Evolutionary conservation across 2,888 invertebrate species (phyloP).

Genomic region (Acrocera orbiculus): DNA sequence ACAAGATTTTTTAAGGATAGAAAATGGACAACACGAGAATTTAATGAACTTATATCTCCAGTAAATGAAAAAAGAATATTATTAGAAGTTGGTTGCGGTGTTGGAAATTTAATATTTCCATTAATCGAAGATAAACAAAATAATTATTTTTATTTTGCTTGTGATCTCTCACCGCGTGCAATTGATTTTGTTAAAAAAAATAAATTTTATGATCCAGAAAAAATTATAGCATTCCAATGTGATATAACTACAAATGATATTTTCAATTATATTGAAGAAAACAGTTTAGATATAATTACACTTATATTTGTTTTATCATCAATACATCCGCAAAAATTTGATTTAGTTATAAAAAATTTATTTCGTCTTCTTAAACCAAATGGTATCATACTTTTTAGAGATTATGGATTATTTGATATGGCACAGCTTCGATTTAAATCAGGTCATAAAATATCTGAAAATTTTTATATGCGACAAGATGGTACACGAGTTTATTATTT

Average conservation of each 20-base stretch:
- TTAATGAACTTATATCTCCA: conserved; percentile 51
- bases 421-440: conserved; percentile 86
- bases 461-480: conserved; percentile 92
- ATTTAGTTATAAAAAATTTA: conserved; percentile 43
- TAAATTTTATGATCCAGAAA: conserved; percentile 43
- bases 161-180: conserved; percentile 86
- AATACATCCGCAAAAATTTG: conserved; percentile 73
- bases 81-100: conserved; percentile 87
- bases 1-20: conserved; percentile 88
- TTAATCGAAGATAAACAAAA: conserved; percentile 57
- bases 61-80: conserved; percentile 27
- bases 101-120: conserved; percentile 92
- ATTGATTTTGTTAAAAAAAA: conserved; percentile 63
- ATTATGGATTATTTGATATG: conserved; percentile 92
- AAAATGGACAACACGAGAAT: conserved; percentile 93
- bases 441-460: conserved; percentile 79
- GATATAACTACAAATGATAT: conserved; percentile 62
- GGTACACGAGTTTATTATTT: conserved; percentile 84
- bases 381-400: conserved; percentile 71
- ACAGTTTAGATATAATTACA: conserved; percentile 60
- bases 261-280: conserved; percentile 34
- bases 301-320: conserved; percentile 92
- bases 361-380: conserved; percentile 48
- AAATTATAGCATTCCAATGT: conserved; percentile 62
- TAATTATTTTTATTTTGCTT: conserved; percentile 61